Evolutionary conservation across 2,888 invertebrate species (phyloP).

Genomic region (Melanophora roralis): DNA sequence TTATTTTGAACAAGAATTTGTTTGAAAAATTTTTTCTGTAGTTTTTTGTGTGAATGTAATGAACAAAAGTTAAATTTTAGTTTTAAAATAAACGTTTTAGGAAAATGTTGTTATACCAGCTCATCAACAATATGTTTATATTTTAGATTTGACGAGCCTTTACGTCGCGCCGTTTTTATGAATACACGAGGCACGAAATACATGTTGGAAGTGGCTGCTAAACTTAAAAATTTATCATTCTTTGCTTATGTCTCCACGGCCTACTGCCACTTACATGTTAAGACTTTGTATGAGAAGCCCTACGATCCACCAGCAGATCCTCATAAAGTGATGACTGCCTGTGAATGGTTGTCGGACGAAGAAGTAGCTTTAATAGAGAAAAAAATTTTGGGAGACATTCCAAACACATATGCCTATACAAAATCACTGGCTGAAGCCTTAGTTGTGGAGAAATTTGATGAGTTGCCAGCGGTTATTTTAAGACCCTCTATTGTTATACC

Average conservation of each 20-base stretch:
- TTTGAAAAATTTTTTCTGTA: too few species aligned
- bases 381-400: constrained; percentile 85
- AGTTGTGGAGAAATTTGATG: constrained; percentile 86
- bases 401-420: constrained; percentile 94
- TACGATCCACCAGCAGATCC: constrained; percentile 91
- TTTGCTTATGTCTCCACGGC: constrained; percentile 88
- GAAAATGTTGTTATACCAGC: too few species aligned
- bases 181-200: constrained; percentile 95
- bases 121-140: too few species aligned
- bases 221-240: constrained; percentile 86
- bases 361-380: constrained; percentile 82
- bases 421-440: constrained; percentile 93
- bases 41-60: too few species aligned
- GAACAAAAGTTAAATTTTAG: too few species aligned
- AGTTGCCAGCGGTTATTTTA: constrained; percentile 87
- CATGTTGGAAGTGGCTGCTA: constrained; percentile 89
- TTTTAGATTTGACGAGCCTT: constrained; percentile 89
- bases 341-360: constrained; percentile 88
- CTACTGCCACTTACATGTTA: constrained; percentile 92
- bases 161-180: constrained; percentile 92
- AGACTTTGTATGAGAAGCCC: constrained; percentile 88
- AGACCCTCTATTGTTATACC: constrained; percentile 95
- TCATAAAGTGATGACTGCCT: constrained; percentile 84
- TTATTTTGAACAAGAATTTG: too few species aligned
- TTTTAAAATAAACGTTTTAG: too few species aligned